A percentile compares a stretch with the other conserved stretches of the same genome.
phyloP scores from a whole-genome alignment of 2,797 vertebrate species.

The Silurus lanzhouensis region DNA sequence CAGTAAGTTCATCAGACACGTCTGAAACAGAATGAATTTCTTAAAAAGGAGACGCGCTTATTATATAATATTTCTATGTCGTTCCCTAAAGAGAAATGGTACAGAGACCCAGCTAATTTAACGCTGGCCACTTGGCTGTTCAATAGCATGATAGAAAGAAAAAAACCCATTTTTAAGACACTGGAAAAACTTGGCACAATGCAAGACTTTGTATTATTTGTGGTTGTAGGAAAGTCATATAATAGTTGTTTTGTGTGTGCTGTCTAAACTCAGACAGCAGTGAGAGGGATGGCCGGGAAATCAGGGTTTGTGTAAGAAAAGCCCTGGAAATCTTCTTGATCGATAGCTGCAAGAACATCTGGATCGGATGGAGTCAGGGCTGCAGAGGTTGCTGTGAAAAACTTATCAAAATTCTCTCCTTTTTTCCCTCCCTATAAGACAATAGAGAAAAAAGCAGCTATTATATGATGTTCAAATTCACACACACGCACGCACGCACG shows the following conservation, averaged over 20 bases:
- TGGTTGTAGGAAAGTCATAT: neutral
- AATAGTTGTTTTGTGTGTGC: neutral
- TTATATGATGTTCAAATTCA: neutral
- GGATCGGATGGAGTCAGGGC: conserved; percentile 88
- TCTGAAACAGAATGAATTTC: neutral
- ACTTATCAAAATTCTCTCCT: conserved; percentile 91
- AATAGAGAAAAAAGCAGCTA: conserved; percentile 29
- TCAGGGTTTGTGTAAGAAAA: conserved; percentile 86
- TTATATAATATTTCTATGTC: neutral
- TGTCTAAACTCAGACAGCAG: conserved; percentile 69
- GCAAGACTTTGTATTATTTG: neutral
- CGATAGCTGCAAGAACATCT: conserved; percentile 83
- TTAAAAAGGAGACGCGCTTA: neutral
- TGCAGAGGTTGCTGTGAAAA: conserved; percentile 85
- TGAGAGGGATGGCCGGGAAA: conserved; percentile 76
- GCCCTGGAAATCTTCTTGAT: conserved; percentile 86
- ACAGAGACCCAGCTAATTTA: neutral
- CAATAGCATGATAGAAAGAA: neutral
- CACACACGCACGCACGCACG: neutral
- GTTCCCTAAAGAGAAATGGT: neutral
- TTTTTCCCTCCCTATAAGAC: conserved; percentile 82
- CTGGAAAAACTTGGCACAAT: neutral
- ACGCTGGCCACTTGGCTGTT: neutral
- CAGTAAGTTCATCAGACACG: neutral
- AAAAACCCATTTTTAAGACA: neutral